Conservation (phyloP, 2,797 vertebrate genomes). For the Melanogrammus aeglefinus region DNA sequence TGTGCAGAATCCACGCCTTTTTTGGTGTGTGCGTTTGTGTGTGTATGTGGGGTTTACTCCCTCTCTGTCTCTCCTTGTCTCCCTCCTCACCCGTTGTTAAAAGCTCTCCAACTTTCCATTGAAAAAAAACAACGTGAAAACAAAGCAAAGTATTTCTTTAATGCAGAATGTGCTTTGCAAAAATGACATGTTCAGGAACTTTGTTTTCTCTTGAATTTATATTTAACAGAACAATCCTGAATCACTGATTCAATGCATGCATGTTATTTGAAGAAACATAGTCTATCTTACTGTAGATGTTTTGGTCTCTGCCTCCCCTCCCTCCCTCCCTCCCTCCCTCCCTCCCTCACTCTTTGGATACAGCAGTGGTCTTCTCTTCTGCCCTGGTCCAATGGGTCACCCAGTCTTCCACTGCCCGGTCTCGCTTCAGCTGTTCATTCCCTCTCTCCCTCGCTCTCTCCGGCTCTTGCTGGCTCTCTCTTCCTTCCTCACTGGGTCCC, state of each 20-base stretch:
- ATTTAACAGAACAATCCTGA: not conserved
- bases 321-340: conserved; percentile 22
- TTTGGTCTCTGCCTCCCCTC: conserved; percentile 19
- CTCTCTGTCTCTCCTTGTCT: not conserved
- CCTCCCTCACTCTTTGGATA: conserved; percentile 15
- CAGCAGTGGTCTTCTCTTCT: not conserved
- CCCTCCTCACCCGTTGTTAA: not conserved
- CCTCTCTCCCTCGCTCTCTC: conserved; percentile 16
- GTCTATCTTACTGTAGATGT: not conserved
- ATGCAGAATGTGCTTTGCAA: not conserved
- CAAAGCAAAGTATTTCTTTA: not conserved
- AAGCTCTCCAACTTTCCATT: not conserved
- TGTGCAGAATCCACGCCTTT: conserved; percentile 64
- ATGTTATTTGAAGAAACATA: not conserved
- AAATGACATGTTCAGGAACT: not conserved
- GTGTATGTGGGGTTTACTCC: conserved; percentile 6
- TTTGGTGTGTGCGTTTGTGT: conserved; percentile 57
- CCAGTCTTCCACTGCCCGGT: conserved; percentile 4
- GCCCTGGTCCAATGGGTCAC: not conserved
- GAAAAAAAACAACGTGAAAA: not conserved
- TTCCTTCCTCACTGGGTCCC: not conserved
- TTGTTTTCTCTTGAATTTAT: not conserved
- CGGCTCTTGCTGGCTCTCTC: conserved; percentile 6
- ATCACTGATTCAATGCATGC: not conserved
- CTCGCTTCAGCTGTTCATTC: conserved; percentile 20